phyloP scores from a whole-genome alignment of 2,888 invertebrate genomes.

The Uloborus plumipes region DNA sequence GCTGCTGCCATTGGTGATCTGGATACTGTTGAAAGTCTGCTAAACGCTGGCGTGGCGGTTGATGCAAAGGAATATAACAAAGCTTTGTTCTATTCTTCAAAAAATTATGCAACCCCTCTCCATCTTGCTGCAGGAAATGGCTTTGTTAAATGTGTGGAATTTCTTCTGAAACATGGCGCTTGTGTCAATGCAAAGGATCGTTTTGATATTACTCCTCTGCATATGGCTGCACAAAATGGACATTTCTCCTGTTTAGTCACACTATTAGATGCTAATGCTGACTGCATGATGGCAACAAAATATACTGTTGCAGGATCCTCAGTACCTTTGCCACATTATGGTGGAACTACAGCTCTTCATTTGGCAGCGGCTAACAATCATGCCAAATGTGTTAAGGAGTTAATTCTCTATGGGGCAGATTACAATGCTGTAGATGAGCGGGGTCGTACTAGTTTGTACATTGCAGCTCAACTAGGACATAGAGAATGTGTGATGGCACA shows the following conservation, averaged over 20 bases:
- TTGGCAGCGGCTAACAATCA: conserved; percentile 70
- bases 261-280: conserved; percentile 69
- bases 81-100: conserved; percentile 69
- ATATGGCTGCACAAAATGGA: conserved; percentile 70
- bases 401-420: conserved; percentile 71
- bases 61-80: conserved; percentile 70
- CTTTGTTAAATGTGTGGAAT: conserved; percentile 66
- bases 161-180: conserved; percentile 69
- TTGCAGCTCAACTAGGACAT: conserved; percentile 69
- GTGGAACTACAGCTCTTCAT: conserved; percentile 71
- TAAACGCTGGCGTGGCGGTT: conserved; percentile 68
- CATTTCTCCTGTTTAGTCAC: conserved; percentile 68
- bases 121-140: conserved; percentile 68
- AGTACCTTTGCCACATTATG: conserved; percentile 70
- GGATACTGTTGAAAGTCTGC: conserved; percentile 66
- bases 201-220: conserved; percentile 71
- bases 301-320: conserved; percentile 70
- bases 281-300: conserved; percentile 70
- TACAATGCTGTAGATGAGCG: conserved; percentile 71
- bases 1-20: conserved; percentile 68
- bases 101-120: conserved; percentile 70
- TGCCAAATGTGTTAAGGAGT: conserved; percentile 69
- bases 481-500: conserved; percentile 69
- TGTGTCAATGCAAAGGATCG: conserved; percentile 70
- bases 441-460: conserved; percentile 70